Conservation (phyloP, 2,888 invertebrate species). For the Brachynemurus nebulosus region DNA sequence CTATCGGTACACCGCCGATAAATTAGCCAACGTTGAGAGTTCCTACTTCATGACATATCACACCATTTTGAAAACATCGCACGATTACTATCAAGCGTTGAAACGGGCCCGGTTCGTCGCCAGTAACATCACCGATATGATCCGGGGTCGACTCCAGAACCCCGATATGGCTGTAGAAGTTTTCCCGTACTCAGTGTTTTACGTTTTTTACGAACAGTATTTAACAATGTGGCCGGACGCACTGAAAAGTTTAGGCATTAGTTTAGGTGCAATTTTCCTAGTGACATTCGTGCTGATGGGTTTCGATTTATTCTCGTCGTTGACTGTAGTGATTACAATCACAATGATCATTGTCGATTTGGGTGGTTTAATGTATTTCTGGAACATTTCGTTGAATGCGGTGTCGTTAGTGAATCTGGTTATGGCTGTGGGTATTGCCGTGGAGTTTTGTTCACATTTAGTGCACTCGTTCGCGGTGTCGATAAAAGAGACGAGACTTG, state of each 20-base stretch:
- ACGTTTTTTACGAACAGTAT: slow-evolving; percentile 99
- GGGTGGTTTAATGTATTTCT: slow-evolving; percentile 93
- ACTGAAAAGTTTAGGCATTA: slow-evolving; percentile 72
- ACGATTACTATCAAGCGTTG: slow-evolving; percentile 82
- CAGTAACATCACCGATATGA: slow-evolving; percentile 63
- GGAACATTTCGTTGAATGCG: slow-evolving; percentile 91
- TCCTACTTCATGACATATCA: slow-evolving; percentile 94
- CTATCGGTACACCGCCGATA: slow-evolving; percentile 30
- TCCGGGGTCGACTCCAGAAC: slow-evolving; percentile 49
- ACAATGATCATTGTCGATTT: slow-evolving; percentile 87
- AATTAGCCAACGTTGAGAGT: slow-evolving; percentile 45
- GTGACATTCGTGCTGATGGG: slow-evolving; percentile 89
- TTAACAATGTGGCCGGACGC: slow-evolving; percentile 91
- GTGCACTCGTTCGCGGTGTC: slow-evolving; percentile 84
- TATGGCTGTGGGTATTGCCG: slow-evolving; percentile 96
- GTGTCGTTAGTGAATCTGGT: slow-evolving; percentile 94
- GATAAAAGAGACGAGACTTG: slow-evolving; percentile 52
- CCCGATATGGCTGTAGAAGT: slow-evolving; percentile 44
- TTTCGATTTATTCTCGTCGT: slow-evolving; percentile 79
- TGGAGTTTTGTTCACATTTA: slow-evolving; percentile 96
- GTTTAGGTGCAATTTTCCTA: slow-evolving; percentile 82
- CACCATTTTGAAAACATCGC: slow-evolving; percentile 74
- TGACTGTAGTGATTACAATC: slow-evolving; percentile 81
- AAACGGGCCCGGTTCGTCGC: slow-evolving; percentile 68
- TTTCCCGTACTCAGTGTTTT: slow-evolving; percentile 88